Conservation (phyloP, 2,888 invertebrate genomes). For the Dicyrtoma fusca region DNA sequence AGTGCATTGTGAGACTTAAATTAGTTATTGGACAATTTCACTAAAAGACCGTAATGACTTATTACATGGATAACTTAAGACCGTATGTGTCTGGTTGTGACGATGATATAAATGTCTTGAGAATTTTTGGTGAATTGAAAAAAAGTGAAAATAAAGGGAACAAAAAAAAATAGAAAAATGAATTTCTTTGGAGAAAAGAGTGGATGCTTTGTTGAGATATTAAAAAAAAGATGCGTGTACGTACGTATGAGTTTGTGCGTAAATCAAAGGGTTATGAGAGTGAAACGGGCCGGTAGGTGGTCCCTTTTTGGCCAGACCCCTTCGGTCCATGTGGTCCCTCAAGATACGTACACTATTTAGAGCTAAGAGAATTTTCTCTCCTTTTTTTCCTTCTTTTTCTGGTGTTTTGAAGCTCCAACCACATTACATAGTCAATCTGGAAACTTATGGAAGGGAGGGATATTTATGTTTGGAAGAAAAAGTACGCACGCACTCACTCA, state of each 20-base stretch:
- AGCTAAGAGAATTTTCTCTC: neutral
- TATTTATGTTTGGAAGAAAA: no score
- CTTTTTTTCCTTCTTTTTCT: neutral
- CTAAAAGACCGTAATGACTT: no score
- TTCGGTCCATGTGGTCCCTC: conserved; percentile 40
- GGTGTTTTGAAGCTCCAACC: neutral
- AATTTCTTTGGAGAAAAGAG: conserved; percentile 29
- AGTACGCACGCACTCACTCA: neutral
- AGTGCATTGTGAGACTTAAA: no score
- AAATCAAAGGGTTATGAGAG: conserved; percentile 44
- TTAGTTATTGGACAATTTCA: no score
- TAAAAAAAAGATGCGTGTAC: conserved; percentile 24
- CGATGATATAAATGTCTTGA: conserved; percentile 1
- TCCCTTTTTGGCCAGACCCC: conserved; percentile 38
- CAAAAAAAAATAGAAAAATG: conserved; percentile 12
- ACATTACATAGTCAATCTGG: no score
- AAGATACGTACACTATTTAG: conserved; percentile 8
- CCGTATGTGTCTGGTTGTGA: no score
- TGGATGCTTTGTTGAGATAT: conserved; percentile 17
- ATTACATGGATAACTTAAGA: no score
- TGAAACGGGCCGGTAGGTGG: conserved; percentile 38
- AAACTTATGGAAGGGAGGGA: no score
- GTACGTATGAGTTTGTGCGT: conserved; percentile 34
- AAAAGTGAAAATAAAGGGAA: conserved; percentile 20
- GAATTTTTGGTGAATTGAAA: conserved; percentile 6